Conservation (phyloP, 1,140 invertebrate genomes). For the Aphelenchoides fujianensis region DNA sequence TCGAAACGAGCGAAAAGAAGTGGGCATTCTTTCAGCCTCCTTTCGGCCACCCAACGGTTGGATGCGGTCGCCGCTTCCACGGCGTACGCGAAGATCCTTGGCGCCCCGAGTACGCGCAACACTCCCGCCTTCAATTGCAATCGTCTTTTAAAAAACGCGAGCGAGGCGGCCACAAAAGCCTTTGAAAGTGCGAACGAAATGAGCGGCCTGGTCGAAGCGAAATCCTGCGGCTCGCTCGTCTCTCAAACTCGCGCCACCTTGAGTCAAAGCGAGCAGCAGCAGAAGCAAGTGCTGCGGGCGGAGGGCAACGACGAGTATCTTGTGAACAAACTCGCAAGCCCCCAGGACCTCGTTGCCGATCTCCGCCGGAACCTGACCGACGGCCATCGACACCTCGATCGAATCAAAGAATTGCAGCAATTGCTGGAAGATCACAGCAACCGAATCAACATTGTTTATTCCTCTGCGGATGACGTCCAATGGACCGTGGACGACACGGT, state of each 20-base stretch:
- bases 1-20: too few species aligned
- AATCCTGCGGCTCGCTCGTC: constrained; percentile 31
- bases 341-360: constrained; percentile 32
- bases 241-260: constrained; percentile 26
- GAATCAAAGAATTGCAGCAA: constrained; percentile 43
- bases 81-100: constrained; percentile 55
- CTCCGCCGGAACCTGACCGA: constrained; percentile 17
- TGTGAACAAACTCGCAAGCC: constrained; percentile 9
- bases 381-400: constrained; percentile 34
- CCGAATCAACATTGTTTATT: constrained; percentile 46
- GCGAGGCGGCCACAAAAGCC: constrained; percentile 39
- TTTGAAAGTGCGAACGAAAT: constrained; percentile 29
- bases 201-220: constrained; percentile 27
- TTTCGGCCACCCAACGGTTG: constrained; percentile 35
- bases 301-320: constrained; percentile 24
- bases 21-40: not conserved
- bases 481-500: constrained; percentile 32
- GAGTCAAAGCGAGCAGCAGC: constrained; percentile 22
- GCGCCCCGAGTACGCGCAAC: too few species aligned
- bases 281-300: constrained; percentile 24
- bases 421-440: constrained; percentile 61
- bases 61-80: constrained; percentile 55
- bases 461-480: constrained; percentile 35
- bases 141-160: constrained; percentile 55
- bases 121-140: too few species aligned